These are phyloP conservation scores for Crocallis elinguaria DNA, from an alignment of 2,888 invertebrate species.

Conservation along the genomic window DNA sequence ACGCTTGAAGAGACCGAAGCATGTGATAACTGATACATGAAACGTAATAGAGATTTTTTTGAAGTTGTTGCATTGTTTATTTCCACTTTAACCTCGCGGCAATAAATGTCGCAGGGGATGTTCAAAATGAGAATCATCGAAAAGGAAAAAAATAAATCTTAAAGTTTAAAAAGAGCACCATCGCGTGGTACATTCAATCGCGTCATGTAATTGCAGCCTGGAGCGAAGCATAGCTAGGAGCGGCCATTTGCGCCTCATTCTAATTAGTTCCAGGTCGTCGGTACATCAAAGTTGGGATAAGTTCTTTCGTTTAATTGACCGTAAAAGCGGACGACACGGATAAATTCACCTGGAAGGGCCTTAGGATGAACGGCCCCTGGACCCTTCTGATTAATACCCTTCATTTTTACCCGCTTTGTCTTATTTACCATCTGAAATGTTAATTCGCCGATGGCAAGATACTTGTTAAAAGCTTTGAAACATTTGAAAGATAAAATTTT, in stretches of 20 bases:
- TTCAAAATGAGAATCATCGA: no score
- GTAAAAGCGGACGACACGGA: conserved; percentile 61
- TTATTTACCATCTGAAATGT: conserved; percentile 39
- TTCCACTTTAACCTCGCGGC: no score
- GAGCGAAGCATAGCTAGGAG: conserved; percentile 40
- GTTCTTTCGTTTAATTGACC: conserved; percentile 76
- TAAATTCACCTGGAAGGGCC: conserved; percentile 60
- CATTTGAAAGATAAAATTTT: conserved; percentile 24
- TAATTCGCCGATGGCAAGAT: conserved; percentile 22
- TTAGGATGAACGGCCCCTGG: conserved; percentile 41
- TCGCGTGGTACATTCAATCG: conserved; percentile 1
- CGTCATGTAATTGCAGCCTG: conserved; percentile 9
- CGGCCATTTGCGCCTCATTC: conserved; percentile 68
- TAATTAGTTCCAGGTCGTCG: conserved; percentile 75
- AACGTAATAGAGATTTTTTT: no score
- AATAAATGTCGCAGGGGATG: no score
- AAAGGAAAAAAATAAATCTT: no score
- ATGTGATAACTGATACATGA: no score
- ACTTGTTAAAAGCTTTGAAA: conserved; percentile 29
- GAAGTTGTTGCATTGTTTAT: no score
- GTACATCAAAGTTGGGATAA: conserved; percentile 72
- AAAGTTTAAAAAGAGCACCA: not conserved
- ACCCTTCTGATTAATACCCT: conserved; percentile 44
- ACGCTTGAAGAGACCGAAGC: no score
- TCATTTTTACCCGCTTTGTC: conserved; percentile 39